These are phyloP conservation scores for Pseudopleuronectes americanus DNA, from an alignment of 2,797 vertebrate species.

Conservation along the genomic window DNA sequence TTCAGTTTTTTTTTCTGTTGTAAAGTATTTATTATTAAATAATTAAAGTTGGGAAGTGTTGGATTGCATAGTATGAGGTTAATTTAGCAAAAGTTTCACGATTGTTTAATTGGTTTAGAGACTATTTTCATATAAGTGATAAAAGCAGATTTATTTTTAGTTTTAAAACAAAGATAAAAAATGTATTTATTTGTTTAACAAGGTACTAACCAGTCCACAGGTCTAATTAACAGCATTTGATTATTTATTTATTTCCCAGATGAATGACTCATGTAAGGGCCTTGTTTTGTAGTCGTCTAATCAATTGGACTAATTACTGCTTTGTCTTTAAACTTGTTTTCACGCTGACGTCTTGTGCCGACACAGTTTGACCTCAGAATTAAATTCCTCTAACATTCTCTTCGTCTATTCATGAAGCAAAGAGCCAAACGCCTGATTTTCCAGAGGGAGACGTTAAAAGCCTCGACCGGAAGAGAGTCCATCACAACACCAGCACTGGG, in stretches of 20 bases:
- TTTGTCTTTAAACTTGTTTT: conserved; percentile 1
- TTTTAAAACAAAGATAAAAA: neutral
- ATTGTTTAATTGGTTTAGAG: neutral
- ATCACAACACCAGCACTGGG: too few species aligned
- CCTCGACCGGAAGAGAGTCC: neutral
- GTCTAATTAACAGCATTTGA: neutral
- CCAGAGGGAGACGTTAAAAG: neutral
- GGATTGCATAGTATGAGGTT: neutral
- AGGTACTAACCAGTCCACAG: neutral
- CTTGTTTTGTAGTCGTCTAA: conserved; percentile 13
- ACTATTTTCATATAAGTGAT: neutral
- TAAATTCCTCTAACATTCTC: neutral
- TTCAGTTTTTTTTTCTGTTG: neutral
- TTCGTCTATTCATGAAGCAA: too few species aligned
- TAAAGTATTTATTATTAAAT: too few species aligned
- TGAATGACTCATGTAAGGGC: conserved; percentile 1
- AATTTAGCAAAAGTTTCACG: too few species aligned
- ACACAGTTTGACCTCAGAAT: neutral
- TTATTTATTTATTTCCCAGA: neutral
- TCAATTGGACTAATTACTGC: conserved; percentile 11
- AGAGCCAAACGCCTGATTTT: neutral
- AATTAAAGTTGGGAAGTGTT: too few species aligned
- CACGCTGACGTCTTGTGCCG: neutral
- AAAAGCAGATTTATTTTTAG: neutral
- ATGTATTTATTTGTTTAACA: neutral